Percentiles rank a stretch among this genome's conserved stretches.
These are phyloP conservation scores for Epinotia ramella DNA, from an alignment of 2,888 invertebrate genomes.

Conservation along the genomic window DNA sequence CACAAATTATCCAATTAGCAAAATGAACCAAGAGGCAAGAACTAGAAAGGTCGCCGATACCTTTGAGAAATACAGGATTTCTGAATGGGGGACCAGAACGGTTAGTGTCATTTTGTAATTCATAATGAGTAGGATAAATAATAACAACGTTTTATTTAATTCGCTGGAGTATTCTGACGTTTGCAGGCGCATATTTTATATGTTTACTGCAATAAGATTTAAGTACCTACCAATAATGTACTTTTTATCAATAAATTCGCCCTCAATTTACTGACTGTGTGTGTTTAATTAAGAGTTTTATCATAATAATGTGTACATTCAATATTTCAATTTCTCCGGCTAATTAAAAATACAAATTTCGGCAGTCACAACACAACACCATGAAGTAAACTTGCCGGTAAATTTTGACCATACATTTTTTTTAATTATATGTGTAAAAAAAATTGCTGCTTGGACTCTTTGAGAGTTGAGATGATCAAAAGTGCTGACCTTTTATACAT, in stretches of 20 bases:
- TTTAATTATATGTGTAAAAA: no score
- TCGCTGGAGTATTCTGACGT: neutral
- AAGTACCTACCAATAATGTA: neutral
- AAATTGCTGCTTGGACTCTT: no score
- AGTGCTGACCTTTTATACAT: no score
- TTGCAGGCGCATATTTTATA: no score
- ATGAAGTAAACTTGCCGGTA: neutral
- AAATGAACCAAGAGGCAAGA: slow-evolving; percentile 78
- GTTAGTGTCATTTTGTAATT: slow-evolving; percentile 62
- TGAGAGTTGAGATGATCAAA: no score
- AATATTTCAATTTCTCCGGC: neutral
- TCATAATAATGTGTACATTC: neutral
- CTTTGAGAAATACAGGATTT: slow-evolving; percentile 78
- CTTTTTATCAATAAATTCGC: no score
- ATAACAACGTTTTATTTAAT: neutral
- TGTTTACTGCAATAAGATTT: neutral
- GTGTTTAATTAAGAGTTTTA: no score
- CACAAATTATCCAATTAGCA: slow-evolving; percentile 50
- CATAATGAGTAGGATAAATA: neutral
- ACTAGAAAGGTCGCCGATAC: slow-evolving; percentile 78
- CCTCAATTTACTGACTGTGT: neutral
- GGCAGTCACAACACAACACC: neutral
- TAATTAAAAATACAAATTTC: neutral
- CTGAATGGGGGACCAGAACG: slow-evolving; percentile 71
- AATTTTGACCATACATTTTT: no score